These are phyloP conservation scores for Fabriciana adippe DNA, from an alignment of 2,888 invertebrate genomes.

Conservation along the genomic window DNA sequence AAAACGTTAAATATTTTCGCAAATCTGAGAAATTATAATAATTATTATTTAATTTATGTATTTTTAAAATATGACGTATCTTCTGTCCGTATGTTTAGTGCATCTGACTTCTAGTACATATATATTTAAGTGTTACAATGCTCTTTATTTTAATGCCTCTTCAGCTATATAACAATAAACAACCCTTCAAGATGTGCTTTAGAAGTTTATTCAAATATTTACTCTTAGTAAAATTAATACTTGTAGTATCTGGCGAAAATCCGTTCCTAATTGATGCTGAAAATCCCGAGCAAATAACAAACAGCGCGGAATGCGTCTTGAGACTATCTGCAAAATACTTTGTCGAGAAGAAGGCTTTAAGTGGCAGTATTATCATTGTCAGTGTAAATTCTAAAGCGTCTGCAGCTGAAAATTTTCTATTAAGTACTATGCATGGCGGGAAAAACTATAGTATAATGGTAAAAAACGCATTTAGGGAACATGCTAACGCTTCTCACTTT, in stretches of 20 bases:
- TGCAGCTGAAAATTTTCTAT: slow-evolving; percentile 64
- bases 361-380: slow-evolving; percentile 78
- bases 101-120: neutral
- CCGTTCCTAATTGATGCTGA: slow-evolving; percentile 64
- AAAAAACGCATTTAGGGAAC: slow-evolving; percentile 75
- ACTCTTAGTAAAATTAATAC: slow-evolving; percentile 44
- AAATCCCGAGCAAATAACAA: slow-evolving; percentile 64
- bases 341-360: slow-evolving; percentile 75
- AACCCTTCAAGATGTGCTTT: slow-evolving; percentile 22
- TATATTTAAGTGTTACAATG: slow-evolving; percentile 17
- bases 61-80: no score
- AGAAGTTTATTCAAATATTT: slow-evolving; percentile 18
- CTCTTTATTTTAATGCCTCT: slow-evolving; percentile 8
- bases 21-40: no score
- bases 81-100: slow-evolving; percentile 6
- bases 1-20: no score
- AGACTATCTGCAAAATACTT: slow-evolving; percentile 79
- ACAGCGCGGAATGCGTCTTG: slow-evolving; percentile 77
- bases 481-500: slow-evolving; percentile 78
- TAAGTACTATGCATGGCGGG: slow-evolving; percentile 72
- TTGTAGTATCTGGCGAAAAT: slow-evolving; percentile 56
- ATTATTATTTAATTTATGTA: no score
- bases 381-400: slow-evolving; percentile 74
- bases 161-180: slow-evolving; percentile 4
- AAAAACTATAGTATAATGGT: slow-evolving; percentile 78